Evolutionary conservation across 2,888 invertebrate species (phyloP).

Genomic region (Pharmacophagus antenor): DNA sequence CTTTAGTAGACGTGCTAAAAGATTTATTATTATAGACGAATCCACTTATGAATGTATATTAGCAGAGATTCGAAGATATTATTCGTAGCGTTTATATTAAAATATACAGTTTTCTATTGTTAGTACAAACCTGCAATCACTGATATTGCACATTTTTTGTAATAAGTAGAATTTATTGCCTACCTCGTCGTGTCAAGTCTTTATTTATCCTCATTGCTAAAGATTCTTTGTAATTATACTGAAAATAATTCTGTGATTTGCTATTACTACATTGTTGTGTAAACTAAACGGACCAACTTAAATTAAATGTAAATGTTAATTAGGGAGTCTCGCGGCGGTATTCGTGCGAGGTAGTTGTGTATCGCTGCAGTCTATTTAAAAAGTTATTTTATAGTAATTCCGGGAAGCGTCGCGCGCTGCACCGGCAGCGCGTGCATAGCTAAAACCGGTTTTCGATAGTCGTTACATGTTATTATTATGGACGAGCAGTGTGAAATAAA

Average conservation of each 20-base stretch:
- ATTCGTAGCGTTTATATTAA: slow-evolving; percentile 77
- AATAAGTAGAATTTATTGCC: background rate
- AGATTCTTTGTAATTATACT: background rate
- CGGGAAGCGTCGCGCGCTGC: too few species aligned
- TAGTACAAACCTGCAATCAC: background rate
- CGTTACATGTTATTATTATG: too few species aligned
- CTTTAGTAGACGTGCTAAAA: slow-evolving; percentile 92
- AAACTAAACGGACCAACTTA: background rate
- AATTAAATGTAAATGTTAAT: background rate
- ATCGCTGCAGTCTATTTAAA: too few species aligned
- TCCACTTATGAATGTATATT: slow-evolving; percentile 86
- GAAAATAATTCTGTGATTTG: background rate
- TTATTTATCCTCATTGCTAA: background rate
- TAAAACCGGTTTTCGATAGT: too few species aligned
- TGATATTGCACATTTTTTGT: background rate
- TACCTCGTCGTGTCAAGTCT: background rate
- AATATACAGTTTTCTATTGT: background rate
- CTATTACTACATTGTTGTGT: background rate
- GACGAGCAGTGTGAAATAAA: too few species aligned
- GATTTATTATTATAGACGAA: slow-evolving; percentile 93
- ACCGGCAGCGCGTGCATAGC: too few species aligned
- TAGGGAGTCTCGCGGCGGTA: too few species aligned
- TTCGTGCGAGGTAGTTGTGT: too few species aligned
- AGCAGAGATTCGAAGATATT: slow-evolving; percentile 89
- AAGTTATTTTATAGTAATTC: too few species aligned